These are phyloP conservation scores for Ornithorhynchus anatinus DNA, from an alignment of 2,113 vertebrate species.

Conservation along the genomic window DNA sequence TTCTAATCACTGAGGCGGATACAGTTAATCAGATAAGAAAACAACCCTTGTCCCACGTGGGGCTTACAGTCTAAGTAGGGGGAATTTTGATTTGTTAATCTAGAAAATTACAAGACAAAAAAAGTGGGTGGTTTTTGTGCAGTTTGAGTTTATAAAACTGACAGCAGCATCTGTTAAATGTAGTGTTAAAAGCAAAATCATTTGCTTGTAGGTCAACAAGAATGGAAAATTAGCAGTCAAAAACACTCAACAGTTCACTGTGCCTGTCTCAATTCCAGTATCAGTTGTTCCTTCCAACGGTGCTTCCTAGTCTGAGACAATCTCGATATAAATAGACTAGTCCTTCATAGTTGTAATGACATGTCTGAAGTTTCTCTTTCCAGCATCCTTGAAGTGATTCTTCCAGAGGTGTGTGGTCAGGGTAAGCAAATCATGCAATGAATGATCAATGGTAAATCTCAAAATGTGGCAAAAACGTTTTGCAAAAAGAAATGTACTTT, in stretches of 20 bases:
- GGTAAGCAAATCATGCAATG: not conserved
- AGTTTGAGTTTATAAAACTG: conserved; percentile 19
- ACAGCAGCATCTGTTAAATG: not conserved
- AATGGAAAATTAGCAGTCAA: not conserved
- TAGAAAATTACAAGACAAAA: not conserved
- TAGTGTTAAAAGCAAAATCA: conserved; percentile 12
- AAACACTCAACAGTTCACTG: not conserved
- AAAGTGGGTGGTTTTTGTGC: not conserved
- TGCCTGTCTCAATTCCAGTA: not conserved
- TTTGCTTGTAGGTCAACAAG: conserved; percentile 24
- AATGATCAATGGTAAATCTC: not conserved
- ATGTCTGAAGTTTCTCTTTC: not conserved
- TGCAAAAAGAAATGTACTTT: not conserved
- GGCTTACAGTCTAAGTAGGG: too few relatives aligned
- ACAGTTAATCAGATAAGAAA: too few relatives aligned
- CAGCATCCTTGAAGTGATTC: not conserved
- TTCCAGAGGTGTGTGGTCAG: not conserved
- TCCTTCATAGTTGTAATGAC: not conserved
- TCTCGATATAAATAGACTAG: too few relatives aligned
- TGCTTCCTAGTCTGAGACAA: too few relatives aligned
- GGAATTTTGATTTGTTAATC: not conserved
- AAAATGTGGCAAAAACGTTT: not conserved
- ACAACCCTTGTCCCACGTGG: too few relatives aligned
- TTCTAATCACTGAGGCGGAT: too few relatives aligned
- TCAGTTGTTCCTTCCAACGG: not conserved